phyloP scores from a whole-genome alignment of 1,140 invertebrate species.

The Epicauta chinensis region DNA sequence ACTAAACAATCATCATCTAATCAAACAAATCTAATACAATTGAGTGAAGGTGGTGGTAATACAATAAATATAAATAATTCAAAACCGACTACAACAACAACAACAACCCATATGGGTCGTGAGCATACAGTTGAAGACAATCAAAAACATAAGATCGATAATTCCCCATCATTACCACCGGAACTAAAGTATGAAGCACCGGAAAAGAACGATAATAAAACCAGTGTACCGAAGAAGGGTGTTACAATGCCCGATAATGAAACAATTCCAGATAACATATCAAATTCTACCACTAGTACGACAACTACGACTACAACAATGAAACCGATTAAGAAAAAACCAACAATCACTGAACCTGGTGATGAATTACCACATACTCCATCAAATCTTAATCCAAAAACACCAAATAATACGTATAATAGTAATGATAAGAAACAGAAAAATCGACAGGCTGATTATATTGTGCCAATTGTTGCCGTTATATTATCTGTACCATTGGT shows the following conservation, averaged over 20 bases:
- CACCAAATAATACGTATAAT: neutral
- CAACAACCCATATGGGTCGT: conserved; percentile 7
- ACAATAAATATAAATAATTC: no score
- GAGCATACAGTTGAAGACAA: conserved; percentile 5
- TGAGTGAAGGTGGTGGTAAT: no score
- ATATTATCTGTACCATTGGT: conserved; percentile 59
- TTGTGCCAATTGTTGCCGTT: conserved; percentile 59
- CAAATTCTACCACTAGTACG: conserved; percentile 5
- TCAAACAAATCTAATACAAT: no score
- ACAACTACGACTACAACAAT: conserved; percentile 13
- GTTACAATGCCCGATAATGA: conserved; percentile 5
- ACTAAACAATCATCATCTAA: no score
- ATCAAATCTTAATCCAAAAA: neutral
- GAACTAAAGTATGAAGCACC: neutral
- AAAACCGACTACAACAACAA: no score
- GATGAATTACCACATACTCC: neutral
- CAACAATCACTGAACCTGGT: neutral
- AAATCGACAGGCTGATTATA: conserved; percentile 44
- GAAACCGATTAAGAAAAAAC: conserved; percentile 10
- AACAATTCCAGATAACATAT: no score
- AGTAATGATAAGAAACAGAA: neutral
- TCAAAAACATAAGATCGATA: no score
- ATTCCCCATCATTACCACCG: no score
- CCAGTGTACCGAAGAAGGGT: conserved; percentile 22
- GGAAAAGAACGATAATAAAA: conserved; percentile 13